phyloP scores from a whole-genome alignment of 2,888 invertebrate genomes.

The Drosophila longiperda region DNA sequence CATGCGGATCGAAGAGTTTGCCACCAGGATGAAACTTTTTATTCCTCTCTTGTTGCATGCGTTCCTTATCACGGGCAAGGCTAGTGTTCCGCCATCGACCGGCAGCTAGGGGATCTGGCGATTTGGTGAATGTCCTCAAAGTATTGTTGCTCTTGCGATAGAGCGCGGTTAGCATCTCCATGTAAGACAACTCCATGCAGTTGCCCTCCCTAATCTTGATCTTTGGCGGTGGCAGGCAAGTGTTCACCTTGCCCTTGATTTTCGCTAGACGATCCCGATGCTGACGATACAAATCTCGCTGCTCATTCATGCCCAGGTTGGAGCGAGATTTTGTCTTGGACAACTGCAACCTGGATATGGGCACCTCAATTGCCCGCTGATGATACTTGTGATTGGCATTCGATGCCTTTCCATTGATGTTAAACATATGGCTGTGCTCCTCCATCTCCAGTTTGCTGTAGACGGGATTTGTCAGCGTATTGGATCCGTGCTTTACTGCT shows the following conservation, averaged over 20 bases:
- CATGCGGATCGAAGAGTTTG: constrained; percentile 54
- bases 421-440: constrained; percentile 57
- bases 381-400: constrained; percentile 55
- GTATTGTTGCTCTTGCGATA: constrained; percentile 64
- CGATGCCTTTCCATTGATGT: constrained; percentile 46
- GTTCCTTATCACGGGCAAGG: constrained; percentile 63
- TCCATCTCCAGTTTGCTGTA: constrained; percentile 36
- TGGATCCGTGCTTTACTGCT: constrained; percentile 56
- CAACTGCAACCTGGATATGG: constrained; percentile 9
- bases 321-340: constrained; percentile 43
- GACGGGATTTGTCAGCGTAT: constrained; percentile 58
- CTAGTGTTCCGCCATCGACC: constrained; percentile 63
- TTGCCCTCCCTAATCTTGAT: constrained; percentile 53
- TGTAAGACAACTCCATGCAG: constrained; percentile 65
- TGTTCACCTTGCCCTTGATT: constrained; percentile 69
- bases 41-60: constrained; percentile 57
- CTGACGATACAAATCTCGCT: constrained; percentile 67
- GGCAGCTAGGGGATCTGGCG: constrained; percentile 66
- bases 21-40: constrained; percentile 57
- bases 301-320: constrained; percentile 49
- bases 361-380: constrained; percentile 47
- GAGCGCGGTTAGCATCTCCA: constrained; percentile 74
- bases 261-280: constrained; percentile 73
- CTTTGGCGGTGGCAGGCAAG: constrained; percentile 58
- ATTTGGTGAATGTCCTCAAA: constrained; percentile 62